phyloP scores from a whole-genome alignment of 1,140 invertebrate species.

The Tribolium madens region DNA sequence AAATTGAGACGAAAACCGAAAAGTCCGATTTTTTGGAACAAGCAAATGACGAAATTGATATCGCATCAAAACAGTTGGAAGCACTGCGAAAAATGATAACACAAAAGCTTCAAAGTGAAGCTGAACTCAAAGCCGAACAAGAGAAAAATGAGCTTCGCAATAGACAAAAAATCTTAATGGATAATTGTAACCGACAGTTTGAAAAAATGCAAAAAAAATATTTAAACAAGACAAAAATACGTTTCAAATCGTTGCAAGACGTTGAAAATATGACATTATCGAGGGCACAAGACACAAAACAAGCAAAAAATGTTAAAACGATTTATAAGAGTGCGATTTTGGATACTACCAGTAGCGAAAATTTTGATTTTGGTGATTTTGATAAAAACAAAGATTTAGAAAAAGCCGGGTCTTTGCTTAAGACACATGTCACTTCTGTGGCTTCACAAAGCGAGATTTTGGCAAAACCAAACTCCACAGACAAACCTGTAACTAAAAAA shows the following conservation, averaged over 20 bases:
- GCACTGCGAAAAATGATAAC: slow-evolving; percentile 41
- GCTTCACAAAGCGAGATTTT: background rate
- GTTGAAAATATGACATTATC: background rate
- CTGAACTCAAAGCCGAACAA: background rate
- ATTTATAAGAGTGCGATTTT: background rate
- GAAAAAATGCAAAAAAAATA: slow-evolving; percentile 55
- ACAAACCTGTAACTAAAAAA: background rate
- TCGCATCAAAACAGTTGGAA: slow-evolving; percentile 44
- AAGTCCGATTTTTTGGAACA: slow-evolving; percentile 37
- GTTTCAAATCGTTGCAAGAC: slow-evolving; percentile 41
- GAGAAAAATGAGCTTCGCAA: slow-evolving; percentile 7
- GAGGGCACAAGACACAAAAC: background rate
- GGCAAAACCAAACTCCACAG: background rate
- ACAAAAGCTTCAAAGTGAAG: slow-evolving; percentile 18
- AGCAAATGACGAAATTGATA: slow-evolving; percentile 48
- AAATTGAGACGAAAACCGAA: background rate
- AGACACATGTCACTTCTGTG: background rate
- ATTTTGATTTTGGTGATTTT: background rate
- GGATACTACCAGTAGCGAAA: background rate
- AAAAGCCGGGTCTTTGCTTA: background rate
- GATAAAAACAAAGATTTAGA: background rate
- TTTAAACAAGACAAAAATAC: slow-evolving; percentile 47
- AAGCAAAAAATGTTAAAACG: background rate
- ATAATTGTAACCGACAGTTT: slow-evolving; percentile 38
- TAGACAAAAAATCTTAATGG: slow-evolving; percentile 8